A percentile compares a stretch with the other conserved stretches of the same genome.
phyloP scores from a whole-genome alignment of 1,140 invertebrate species.

The Gonatopus flavifemur region DNA sequence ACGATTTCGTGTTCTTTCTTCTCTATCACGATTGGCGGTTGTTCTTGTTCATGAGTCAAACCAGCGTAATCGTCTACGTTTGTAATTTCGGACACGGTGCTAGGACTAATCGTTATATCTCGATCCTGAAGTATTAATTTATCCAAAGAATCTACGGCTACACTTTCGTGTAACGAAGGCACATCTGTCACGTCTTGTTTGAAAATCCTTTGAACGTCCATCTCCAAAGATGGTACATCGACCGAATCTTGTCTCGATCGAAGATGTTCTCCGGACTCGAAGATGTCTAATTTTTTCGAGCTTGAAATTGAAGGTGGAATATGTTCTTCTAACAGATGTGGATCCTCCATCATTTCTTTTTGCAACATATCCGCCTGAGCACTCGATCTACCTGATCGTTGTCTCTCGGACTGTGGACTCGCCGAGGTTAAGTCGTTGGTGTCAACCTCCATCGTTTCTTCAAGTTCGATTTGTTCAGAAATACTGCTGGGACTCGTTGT shows the following conservation, averaged over 20 bases:
- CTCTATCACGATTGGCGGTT: neutral
- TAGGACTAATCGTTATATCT: constrained; percentile 40
- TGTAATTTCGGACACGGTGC: constrained; percentile 41
- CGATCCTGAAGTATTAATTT: constrained; percentile 35
- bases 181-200: constrained; percentile 26
- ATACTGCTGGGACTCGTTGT: constrained; percentile 51
- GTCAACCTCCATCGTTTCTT: constrained; percentile 33
- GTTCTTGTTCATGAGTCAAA: constrained; percentile 28
- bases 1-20: neutral
- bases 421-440: constrained; percentile 22
- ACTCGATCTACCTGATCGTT: constrained; percentile 14
- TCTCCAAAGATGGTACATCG: constrained; percentile 47
- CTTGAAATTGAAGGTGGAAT: constrained; percentile 39
- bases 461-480: constrained; percentile 47
- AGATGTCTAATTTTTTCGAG: constrained; percentile 47
- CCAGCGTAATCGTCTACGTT: constrained; percentile 42
- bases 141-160: constrained; percentile 42
- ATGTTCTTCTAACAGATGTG: constrained; percentile 28
- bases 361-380: constrained; percentile 13
- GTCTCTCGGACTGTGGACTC: constrained; percentile 29
- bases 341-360: constrained; percentile 14
- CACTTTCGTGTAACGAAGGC: constrained; percentile 42
- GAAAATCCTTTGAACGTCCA: constrained; percentile 42
- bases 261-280: constrained; percentile 39
- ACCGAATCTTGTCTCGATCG: constrained; percentile 44